phyloP scores from a whole-genome alignment of 1,140 invertebrate genomes.

The Bombyx mandarina region DNA sequence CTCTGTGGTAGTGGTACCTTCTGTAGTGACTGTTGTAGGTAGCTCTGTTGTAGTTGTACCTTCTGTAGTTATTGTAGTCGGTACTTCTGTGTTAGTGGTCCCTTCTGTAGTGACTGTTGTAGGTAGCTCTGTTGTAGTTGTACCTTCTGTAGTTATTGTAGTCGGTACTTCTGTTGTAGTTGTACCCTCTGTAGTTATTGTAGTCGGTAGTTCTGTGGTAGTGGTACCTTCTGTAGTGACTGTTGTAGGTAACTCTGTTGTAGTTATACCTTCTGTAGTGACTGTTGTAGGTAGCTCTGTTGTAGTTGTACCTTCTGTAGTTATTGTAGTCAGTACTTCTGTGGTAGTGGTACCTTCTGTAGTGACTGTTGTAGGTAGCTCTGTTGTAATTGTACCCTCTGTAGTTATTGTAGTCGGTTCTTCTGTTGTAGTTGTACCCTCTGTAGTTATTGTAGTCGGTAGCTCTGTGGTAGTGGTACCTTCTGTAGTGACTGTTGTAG shows the following conservation, averaged over 20 bases:
- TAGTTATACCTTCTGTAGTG: no score
- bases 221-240: conserved; percentile 2
- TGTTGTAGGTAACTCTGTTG: neutral
- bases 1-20: neutral
- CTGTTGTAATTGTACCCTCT: neutral
- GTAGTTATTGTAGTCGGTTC: conserved; percentile 3
- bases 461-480: conserved; percentile 2
- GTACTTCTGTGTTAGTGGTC: neutral
- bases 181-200: neutral
- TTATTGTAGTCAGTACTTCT: neutral
- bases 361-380: neutral
- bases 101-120: neutral
- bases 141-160: neutral
- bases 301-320: no score
- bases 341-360: conserved; percentile 4
- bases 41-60: neutral
- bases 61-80: neutral
- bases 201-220: neutral
- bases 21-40: neutral
- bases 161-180: neutral
- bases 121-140: neutral
- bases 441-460: conserved; percentile 3
- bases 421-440: conserved; percentile 8
- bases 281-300: no score
- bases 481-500: conserved; percentile 7